A percentile compares a stretch with the other conserved stretches of the same genome.
These are phyloP conservation scores for Sipha flava DNA, from an alignment of 1,140 invertebrate species.

Conservation along the genomic window DNA sequence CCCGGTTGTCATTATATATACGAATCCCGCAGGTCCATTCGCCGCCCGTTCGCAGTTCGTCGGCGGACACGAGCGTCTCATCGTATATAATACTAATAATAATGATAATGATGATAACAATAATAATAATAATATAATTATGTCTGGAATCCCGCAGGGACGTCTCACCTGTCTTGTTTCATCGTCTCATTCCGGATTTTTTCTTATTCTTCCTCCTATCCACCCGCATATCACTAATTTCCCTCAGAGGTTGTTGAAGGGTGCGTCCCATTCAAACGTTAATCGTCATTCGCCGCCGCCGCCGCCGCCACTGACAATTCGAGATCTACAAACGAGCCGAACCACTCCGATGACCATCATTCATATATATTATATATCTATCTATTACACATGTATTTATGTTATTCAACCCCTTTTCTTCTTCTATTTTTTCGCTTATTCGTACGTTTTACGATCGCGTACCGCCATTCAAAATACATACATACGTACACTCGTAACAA, in stretches of 20 bases:
- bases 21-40: neutral
- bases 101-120: too few relatives aligned
- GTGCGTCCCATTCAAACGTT: neutral
- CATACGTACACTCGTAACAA: too few relatives aligned
- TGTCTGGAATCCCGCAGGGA: constrained; percentile 11
- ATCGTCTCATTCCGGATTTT: neutral
- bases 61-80: neutral
- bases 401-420: too few relatives aligned
- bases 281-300: neutral
- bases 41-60: neutral
- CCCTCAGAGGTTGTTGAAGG: neutral
- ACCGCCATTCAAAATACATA: too few relatives aligned
- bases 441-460: too few relatives aligned
- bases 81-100: too few relatives aligned
- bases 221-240: neutral
- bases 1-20: neutral
- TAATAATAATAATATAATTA: neutral
- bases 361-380: too few relatives aligned
- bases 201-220: neutral
- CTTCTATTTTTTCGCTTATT: too few relatives aligned
- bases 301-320: neutral
- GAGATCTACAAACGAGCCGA: neutral
- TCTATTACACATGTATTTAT: too few relatives aligned
- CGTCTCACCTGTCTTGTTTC: neutral
- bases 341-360: neutral